phyloP scores from a whole-genome alignment of 2,888 invertebrate genomes.

The Pammene fasciana region DNA sequence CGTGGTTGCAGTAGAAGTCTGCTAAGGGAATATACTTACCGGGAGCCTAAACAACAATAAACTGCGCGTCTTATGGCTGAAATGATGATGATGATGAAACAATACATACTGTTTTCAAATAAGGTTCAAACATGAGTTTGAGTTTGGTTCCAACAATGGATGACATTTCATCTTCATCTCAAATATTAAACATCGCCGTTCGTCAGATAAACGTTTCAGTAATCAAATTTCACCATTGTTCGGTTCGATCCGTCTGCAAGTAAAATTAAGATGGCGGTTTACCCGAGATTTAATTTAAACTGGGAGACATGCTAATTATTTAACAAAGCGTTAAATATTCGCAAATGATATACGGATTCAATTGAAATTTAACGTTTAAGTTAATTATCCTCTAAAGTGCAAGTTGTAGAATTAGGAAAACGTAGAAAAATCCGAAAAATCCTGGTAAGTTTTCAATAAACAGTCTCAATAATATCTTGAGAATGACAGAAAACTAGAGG shows the following conservation, averaged over 20 bases:
- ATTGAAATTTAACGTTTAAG: background rate
- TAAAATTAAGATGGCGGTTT: background rate
- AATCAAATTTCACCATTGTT: conserved; percentile 25
- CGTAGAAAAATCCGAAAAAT: no score
- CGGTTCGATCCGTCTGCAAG: conserved; percentile 1
- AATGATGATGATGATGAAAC: no score
- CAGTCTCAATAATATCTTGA: no score
- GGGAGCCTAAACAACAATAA: no score
- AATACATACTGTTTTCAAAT: no score
- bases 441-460: no score
- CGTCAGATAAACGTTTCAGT: background rate
- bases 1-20: no score
- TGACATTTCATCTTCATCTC: conserved; percentile 15
- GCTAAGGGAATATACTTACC: no score
- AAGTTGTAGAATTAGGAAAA: no score
- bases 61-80: no score
- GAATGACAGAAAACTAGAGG: no score
- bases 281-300: conserved; percentile 3
- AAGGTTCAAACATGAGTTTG: background rate
- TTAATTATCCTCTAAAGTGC: no score
- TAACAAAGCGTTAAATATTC: background rate
- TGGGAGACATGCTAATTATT: background rate
- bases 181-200: conserved; percentile 8
- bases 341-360: background rate
- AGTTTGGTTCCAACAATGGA: conserved; percentile 5